Evolutionary conservation across 2,113 vertebrate species (phyloP), one percentile per base, ranked within the genome.

Genomic region (Labeo rohita): DNA sequence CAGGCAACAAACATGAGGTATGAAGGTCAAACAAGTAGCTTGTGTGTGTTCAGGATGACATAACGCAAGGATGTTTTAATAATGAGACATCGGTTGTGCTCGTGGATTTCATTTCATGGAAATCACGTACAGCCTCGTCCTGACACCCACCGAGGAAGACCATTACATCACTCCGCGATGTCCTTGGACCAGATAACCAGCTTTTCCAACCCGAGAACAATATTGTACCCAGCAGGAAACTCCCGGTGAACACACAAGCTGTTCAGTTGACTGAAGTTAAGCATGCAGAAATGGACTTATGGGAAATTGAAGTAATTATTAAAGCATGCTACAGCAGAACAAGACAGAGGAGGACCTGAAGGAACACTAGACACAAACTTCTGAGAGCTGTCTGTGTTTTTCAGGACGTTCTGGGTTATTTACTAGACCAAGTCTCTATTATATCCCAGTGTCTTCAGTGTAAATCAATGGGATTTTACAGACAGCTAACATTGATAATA

Each of bases 121-220:
- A 87, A 90, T 85, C 79, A 81, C 56, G 80, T 84, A 74, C 16
- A 77, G 86, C 88, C 34, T 77, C 52, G 54, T 88, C 89, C 85
- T 45, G 79, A 80, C 87, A 80, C 84, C 84, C 66, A 85, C 87
- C 8, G 16, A 73, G 77, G 8, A 56, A 86, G 77, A 84, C 47
- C 78, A 52, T 84, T 89, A 78, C 79, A 84, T 82, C 78, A 80
- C 52, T 87, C 54, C 36, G 84, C 84, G 50, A 89, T 36, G 89
- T 89, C 92, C 92, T 92, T 92, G 91, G 54, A 85, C 45, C 65
- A 90, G 76, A 91, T 84, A 88, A 86, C 74, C 86, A 49, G 84
- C 84, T 82, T 88, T 73, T 21, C 72, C 68, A 52, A 87, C 80
- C 81, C 16, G 18, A 86, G 70, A 88, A 85, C 79, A 89, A 86